phyloP scores from a whole-genome alignment of 1,140 invertebrate species.

The Drosophila grimshawi region DNA sequence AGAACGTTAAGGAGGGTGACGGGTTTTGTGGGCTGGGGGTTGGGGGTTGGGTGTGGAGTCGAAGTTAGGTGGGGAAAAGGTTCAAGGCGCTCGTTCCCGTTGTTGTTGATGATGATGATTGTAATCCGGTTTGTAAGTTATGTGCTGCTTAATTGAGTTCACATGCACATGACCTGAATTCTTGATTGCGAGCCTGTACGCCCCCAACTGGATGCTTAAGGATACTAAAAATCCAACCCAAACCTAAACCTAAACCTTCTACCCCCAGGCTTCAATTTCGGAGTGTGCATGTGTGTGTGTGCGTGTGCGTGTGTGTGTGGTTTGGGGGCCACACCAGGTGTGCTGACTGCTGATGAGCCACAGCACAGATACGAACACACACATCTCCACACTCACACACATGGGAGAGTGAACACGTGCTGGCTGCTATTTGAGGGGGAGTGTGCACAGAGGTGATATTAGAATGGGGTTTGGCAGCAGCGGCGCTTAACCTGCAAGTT shows the following conservation, averaged over 20 bases:
- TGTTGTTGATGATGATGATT: slow-evolving; percentile 83
- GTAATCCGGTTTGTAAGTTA: slow-evolving; percentile 85
- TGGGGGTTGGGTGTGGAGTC: background rate
- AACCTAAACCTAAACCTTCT: slow-evolving; percentile 33
- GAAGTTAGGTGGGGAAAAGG: slow-evolving; percentile 36
- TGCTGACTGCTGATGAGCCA: slow-evolving; percentile 74
- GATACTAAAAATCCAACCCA: slow-evolving; percentile 62
- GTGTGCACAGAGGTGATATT: background rate
- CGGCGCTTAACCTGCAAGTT: slow-evolving; percentile 74
- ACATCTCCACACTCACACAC: slow-evolving; percentile 7
- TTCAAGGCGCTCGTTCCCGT: slow-evolving; percentile 40
- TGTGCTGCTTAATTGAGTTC: slow-evolving; percentile 84
- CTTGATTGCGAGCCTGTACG: slow-evolving; percentile 59
- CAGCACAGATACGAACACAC: slow-evolving; percentile 15
- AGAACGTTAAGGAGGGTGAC: background rate
- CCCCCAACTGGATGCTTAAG: slow-evolving; percentile 23
- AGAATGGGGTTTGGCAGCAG: slow-evolving; percentile 5
- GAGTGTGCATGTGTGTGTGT: slow-evolving; percentile 1
- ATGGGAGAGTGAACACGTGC: slow-evolving; percentile 57
- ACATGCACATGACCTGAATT: slow-evolving; percentile 84
- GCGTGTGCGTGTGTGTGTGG: slow-evolving; percentile 10
- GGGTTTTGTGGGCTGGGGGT: too few species aligned
- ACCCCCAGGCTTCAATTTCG: slow-evolving; percentile 38
- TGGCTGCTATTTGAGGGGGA: slow-evolving; percentile 28
- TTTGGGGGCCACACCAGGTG: slow-evolving; percentile 60